These are phyloP conservation scores for Pseudochromis fuscus DNA, from an alignment of 2,797 vertebrate species.

Conservation along the genomic window DNA sequence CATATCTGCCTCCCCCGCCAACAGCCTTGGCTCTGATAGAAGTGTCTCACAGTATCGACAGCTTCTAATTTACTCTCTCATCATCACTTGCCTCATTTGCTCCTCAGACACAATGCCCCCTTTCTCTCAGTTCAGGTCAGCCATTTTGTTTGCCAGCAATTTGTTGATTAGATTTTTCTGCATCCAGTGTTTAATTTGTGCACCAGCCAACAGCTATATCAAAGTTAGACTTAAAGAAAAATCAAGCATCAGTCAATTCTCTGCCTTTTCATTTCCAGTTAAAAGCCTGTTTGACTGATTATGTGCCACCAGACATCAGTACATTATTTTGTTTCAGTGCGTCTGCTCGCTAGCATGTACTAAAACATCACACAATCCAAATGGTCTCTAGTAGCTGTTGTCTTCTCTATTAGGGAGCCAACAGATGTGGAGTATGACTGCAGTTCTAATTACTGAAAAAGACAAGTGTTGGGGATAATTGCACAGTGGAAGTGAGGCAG, in stretches of 20 bases:
- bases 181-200: slow-evolving; percentile 65
- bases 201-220: slow-evolving; percentile 53
- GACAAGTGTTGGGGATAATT: slow-evolving; percentile 81
- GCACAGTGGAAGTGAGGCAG: slow-evolving; percentile 75
- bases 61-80: slow-evolving; percentile 85
- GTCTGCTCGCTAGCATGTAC: slow-evolving; percentile 60
- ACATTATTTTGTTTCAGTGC: slow-evolving; percentile 62
- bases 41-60: slow-evolving; percentile 81
- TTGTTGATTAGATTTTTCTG: slow-evolving; percentile 73
- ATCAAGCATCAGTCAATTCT: slow-evolving; percentile 51
- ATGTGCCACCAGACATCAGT: slow-evolving; percentile 65
- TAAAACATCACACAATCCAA: slow-evolving; percentile 65
- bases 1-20: slow-evolving; percentile 78
- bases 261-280: slow-evolving; percentile 42
- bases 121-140: slow-evolving; percentile 79
- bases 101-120: slow-evolving; percentile 78
- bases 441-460: slow-evolving; percentile 80
- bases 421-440: slow-evolving; percentile 81
- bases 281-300: slow-evolving; percentile 68
- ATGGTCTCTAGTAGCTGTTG: slow-evolving; percentile 62
- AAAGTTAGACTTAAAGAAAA: slow-evolving; percentile 68
- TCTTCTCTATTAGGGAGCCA: slow-evolving; percentile 74
- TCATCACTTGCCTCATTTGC: slow-evolving; percentile 84
- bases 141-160: slow-evolving; percentile 80
- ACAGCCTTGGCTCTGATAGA: slow-evolving; percentile 79